A percentile compares a stretch with the other conserved stretches of the same genome.
These are phyloP conservation scores for Lepus timidus DNA, from an alignment of 2,113 vertebrate species.

Conservation along the genomic window DNA sequence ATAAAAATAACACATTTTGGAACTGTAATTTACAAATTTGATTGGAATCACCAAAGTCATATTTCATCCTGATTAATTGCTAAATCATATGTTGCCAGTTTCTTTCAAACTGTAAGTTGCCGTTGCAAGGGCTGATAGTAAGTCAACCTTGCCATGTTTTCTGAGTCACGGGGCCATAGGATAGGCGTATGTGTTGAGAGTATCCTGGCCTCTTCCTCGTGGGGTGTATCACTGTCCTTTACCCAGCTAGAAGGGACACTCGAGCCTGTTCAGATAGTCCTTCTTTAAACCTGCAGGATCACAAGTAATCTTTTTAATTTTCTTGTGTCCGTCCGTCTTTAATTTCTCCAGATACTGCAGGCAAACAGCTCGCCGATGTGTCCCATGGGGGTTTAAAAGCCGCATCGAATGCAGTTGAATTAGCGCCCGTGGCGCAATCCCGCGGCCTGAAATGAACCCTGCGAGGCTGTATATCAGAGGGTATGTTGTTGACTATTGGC, in stretches of 20 bases:
- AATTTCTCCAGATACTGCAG: slow-evolving; percentile 89
- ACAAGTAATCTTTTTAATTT: slow-evolving; percentile 89
- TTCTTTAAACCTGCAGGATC: slow-evolving; percentile 86
- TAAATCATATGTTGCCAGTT: slow-evolving; percentile 6
- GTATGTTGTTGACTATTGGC: slow-evolving; percentile 88
- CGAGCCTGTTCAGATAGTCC: slow-evolving; percentile 80
- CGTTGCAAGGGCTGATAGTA: background rate
- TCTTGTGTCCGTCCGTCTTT: slow-evolving; percentile 90
- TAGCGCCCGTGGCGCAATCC: slow-evolving; percentile 87
- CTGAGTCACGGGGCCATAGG: background rate
- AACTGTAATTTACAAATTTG: slow-evolving; percentile 44
- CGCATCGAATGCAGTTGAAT: slow-evolving; percentile 87
- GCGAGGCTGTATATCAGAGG: slow-evolving; percentile 88
- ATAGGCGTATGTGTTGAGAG: slow-evolving; percentile 19
- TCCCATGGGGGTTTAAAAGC: slow-evolving; percentile 88
- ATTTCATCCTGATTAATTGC: slow-evolving; percentile 30
- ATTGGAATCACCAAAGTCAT: slow-evolving; percentile 10
- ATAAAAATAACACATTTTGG: slow-evolving; percentile 44
- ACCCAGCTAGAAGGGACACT: slow-evolving; percentile 79
- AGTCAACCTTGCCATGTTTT: slow-evolving; percentile 51
- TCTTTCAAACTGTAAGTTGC: slow-evolving; percentile 34
- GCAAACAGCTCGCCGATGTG: slow-evolving; percentile 87
- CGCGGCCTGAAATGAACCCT: slow-evolving; percentile 88
- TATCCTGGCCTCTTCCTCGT: slow-evolving; percentile 54
- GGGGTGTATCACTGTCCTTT: slow-evolving; percentile 79